These are phyloP conservation scores for Tauraco hartlaubi DNA, from an alignment of 2,797 vertebrate genomes.

Conservation along the genomic window DNA sequence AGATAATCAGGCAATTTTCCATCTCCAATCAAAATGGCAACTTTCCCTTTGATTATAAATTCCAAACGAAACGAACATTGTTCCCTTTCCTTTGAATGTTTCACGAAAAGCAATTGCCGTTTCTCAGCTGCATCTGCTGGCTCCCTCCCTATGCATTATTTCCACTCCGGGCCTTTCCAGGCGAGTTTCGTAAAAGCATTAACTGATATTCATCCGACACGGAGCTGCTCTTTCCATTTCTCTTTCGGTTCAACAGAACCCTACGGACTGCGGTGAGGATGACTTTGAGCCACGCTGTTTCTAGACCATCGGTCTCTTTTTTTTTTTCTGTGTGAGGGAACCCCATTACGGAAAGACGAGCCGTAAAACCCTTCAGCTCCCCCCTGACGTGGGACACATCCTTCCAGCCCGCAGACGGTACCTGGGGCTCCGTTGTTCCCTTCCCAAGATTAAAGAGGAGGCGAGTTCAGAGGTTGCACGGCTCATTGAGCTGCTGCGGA, in stretches of 20 bases:
- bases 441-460: neutral
- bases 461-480: neutral
- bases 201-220: constrained; percentile 12
- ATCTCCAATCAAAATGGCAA: neutral
- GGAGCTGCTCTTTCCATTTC: constrained; percentile 16
- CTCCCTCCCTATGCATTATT: neutral
- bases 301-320: neutral
- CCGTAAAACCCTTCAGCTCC: neutral
- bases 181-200: constrained; percentile 31
- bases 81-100: neutral
- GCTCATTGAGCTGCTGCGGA: neutral
- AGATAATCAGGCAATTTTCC: constrained; percentile 19
- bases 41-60: constrained; percentile 7
- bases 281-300: neutral
- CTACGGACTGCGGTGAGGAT: neutral
- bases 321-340: neutral
- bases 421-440: neutral
- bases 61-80: neutral
- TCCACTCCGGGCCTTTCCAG: constrained; percentile 13
- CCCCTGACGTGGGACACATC: neutral
- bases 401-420: neutral
- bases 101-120: neutral
- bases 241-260: constrained; percentile 38
- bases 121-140: neutral
- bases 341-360: neutral